Evolutionary conservation across 2,888 invertebrate genomes (phyloP).

Genomic region (Sarcophaga rosellei): DNA sequence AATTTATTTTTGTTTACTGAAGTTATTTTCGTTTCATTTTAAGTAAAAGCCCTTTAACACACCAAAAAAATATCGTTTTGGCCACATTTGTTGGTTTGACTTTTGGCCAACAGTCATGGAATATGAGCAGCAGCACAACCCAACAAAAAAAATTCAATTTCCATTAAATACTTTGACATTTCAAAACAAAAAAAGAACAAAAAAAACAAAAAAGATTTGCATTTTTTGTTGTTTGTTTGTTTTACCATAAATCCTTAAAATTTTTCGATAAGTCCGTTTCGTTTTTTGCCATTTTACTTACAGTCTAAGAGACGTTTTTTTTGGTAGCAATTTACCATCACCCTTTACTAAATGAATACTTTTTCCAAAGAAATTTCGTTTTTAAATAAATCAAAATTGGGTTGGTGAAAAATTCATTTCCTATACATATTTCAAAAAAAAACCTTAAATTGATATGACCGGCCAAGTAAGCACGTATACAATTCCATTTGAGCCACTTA

Average conservation of each 20-base stretch:
- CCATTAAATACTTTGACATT: conserved; percentile 40
- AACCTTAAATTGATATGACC: too few species aligned
- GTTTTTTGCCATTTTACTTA: background rate
- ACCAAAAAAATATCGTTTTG: conserved; percentile 32
- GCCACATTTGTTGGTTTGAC: conserved; percentile 80
- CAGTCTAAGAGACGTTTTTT: background rate
- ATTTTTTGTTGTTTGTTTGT: conserved; percentile 30
- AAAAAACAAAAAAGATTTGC: background rate
- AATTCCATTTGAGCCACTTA: too few species aligned
- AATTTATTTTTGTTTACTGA: background rate
- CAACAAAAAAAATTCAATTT: conserved; percentile 47
- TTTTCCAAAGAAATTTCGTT: background rate
- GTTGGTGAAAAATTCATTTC: background rate
- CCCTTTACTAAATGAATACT: background rate
- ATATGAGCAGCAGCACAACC: background rate
- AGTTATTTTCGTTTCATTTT: conserved; percentile 11
- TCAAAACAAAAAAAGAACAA: conserved; percentile 11
- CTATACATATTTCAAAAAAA: too few species aligned
- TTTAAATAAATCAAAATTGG: background rate
- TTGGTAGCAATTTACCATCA: background rate
- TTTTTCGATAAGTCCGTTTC: conserved; percentile 14
- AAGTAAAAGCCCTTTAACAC: conserved; percentile 10
- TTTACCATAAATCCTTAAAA: conserved; percentile 58
- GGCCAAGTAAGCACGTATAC: too few species aligned
- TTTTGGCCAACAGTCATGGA: conserved; percentile 76